Evolutionary conservation across 23 tunicate genomes (phyloP).

Genomic region (Trididemnum miniatum): DNA sequence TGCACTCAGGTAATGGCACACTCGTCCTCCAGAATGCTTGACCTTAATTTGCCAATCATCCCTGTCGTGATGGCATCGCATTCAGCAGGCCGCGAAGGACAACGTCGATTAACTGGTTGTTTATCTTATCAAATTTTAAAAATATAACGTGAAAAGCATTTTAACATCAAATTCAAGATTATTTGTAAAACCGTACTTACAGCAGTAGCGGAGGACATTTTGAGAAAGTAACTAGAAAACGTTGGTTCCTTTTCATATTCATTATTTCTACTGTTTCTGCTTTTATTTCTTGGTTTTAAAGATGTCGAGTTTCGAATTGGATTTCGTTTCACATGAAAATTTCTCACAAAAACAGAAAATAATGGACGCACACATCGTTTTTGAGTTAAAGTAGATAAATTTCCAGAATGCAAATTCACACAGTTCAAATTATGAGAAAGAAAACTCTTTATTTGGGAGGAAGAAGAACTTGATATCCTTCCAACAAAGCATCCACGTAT

Average conservation of each 20-base stretch:
- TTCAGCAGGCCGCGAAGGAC: too few relatives aligned
- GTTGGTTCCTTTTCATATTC: neutral
- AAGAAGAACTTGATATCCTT: constrained; percentile 41
- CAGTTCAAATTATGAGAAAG: neutral
- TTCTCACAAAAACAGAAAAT: neutral
- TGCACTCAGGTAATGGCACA: too few relatives aligned
- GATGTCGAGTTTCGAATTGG: too few relatives aligned
- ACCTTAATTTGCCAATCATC: too few relatives aligned
- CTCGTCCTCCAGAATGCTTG: too few relatives aligned
- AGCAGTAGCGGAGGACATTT: neutral
- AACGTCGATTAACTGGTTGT: too few relatives aligned
- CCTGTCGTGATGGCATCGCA: too few relatives aligned
- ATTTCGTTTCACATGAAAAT: neutral
- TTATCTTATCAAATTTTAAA: too few relatives aligned
- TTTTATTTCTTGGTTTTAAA: neutral
- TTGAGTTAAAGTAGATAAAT: too few relatives aligned
- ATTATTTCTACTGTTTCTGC: neutral
- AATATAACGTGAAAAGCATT: too few relatives aligned
- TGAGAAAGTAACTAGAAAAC: neutral
- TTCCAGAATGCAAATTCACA: neutral
- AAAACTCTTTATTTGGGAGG: constrained; percentile 35
- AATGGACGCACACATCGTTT: too few relatives aligned
- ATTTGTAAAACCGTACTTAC: neutral
- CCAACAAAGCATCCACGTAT: constrained; percentile 41
- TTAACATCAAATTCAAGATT: too few relatives aligned